These are phyloP conservation scores for Sminthopsis crassicaudata DNA, from an alignment of 2,113 vertebrate species.

Conservation along the genomic window DNA sequence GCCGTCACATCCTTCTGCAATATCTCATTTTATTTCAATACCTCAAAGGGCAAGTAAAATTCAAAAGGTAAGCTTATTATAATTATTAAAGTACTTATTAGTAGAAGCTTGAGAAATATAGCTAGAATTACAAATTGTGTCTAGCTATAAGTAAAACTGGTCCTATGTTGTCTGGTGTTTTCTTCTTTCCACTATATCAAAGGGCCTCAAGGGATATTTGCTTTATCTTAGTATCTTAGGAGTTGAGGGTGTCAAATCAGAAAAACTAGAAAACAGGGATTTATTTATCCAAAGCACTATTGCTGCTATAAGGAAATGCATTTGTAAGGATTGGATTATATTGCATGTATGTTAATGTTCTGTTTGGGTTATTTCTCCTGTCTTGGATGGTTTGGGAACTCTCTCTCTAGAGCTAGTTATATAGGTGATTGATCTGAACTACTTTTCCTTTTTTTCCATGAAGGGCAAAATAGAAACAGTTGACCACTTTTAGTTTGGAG, in stretches of 20 bases:
- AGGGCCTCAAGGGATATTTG: background rate
- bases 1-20: conserved; percentile 96
- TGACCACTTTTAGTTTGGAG: background rate
- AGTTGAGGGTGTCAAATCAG: conserved; percentile 11
- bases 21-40: conserved; percentile 99
- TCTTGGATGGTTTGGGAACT: background rate
- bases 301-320: conserved; percentile 28
- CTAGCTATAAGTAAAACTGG: background rate
- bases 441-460: background rate
- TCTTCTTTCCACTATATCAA: background rate
- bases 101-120: background rate
- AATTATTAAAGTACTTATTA: background rate
- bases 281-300: background rate
- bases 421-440: background rate
- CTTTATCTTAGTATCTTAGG: background rate
- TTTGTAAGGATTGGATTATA: background rate
- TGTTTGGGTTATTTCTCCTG: background rate
- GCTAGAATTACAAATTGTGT: background rate
- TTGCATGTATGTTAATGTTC: background rate
- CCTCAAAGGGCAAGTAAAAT: conserved; percentile 98
- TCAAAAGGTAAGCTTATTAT: conserved; percentile 92
- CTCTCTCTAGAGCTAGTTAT: background rate
- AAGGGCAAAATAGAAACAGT: background rate
- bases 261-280: background rate
- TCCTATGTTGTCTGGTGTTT: background rate